A percentile compares a stretch with the other conserved stretches of the same genome.
Evolutionary conservation across 2,113 vertebrate genomes (phyloP).

Genomic region (Barnardius zonarius): DNA sequence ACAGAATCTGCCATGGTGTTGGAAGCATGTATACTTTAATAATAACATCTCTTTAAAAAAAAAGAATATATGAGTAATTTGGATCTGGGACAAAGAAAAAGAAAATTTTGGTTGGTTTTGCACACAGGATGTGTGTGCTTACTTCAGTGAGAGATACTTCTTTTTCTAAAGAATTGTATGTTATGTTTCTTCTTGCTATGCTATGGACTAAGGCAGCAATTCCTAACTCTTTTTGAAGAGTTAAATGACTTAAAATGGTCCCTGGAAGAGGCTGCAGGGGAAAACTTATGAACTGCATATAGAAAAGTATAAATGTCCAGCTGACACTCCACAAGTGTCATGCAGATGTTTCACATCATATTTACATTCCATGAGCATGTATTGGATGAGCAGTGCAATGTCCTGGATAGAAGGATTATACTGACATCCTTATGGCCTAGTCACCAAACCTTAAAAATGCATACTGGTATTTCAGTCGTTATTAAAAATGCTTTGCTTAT

Average conservation of each 20-base stretch:
- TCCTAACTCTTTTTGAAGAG: background rate
- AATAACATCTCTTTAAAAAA: background rate
- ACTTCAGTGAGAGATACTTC: background rate
- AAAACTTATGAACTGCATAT: background rate
- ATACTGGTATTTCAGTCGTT: background rate
- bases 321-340: background rate
- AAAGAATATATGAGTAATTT: background rate
- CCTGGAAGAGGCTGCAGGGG: background rate
- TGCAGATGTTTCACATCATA: slow-evolving; percentile 30
- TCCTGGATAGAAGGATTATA: background rate
- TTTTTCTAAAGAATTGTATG: background rate
- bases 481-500: background rate
- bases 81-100: background rate
- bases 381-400: background rate
- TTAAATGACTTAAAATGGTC: background rate
- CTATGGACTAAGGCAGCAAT: background rate
- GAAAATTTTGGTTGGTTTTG: background rate
- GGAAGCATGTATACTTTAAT: background rate
- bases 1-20: background rate
- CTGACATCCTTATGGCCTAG: background rate
- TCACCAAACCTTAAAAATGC: background rate
- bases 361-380: background rate
- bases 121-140: slow-evolving; percentile 10
- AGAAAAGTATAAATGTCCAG: background rate
- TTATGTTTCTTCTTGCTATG: background rate